phyloP scores from a whole-genome alignment of 1,140 invertebrate genomes.

The Orussus abietinus region DNA sequence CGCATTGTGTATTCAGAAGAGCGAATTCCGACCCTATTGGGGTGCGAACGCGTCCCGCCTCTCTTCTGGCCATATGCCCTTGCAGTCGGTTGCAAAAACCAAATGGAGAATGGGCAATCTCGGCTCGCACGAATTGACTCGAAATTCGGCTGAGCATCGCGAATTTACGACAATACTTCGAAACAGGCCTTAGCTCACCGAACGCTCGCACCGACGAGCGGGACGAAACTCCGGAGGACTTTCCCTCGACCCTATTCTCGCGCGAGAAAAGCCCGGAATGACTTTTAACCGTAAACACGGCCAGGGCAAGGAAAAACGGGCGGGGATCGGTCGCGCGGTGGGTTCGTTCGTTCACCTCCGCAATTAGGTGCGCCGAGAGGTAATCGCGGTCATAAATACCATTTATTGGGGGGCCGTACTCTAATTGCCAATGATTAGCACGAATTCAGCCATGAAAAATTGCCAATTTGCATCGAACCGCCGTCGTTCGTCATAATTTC shows the following conservation, averaged over 20 bases:
- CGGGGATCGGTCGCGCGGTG: conserved; percentile 8
- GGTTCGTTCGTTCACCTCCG: too few relatives aligned
- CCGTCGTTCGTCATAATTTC: conserved; percentile 6
- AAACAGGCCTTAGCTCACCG: too few relatives aligned
- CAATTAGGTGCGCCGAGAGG: conserved; percentile 28
- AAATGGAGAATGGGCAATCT: conserved; percentile 30
- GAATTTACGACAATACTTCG: conserved; percentile 36
- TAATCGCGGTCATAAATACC: conserved; percentile 45
- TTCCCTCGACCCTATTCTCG: too few relatives aligned
- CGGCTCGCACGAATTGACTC: conserved; percentile 44
- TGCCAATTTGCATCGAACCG: conserved; percentile 41
- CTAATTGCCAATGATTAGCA: conserved; percentile 44
- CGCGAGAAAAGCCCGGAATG: too few relatives aligned
- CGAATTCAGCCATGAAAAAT: conserved; percentile 31
- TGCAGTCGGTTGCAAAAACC: neutral
- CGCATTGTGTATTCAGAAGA: conserved; percentile 54
- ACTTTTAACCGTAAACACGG: too few relatives aligned
- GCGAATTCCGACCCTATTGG: conserved; percentile 40
- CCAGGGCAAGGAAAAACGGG: too few relatives aligned
- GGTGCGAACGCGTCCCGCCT: conserved; percentile 28
- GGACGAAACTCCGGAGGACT: too few relatives aligned
- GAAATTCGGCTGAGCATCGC: conserved; percentile 42
- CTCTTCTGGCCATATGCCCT: too few relatives aligned
- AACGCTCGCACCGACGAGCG: too few relatives aligned
- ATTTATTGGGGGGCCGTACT: conserved; percentile 27